A percentile compares a stretch with the other conserved stretches of the same genome.
Conservation (phyloP, 2,888 invertebrate genomes). For the Cataglyphis altisquamis region DNA sequence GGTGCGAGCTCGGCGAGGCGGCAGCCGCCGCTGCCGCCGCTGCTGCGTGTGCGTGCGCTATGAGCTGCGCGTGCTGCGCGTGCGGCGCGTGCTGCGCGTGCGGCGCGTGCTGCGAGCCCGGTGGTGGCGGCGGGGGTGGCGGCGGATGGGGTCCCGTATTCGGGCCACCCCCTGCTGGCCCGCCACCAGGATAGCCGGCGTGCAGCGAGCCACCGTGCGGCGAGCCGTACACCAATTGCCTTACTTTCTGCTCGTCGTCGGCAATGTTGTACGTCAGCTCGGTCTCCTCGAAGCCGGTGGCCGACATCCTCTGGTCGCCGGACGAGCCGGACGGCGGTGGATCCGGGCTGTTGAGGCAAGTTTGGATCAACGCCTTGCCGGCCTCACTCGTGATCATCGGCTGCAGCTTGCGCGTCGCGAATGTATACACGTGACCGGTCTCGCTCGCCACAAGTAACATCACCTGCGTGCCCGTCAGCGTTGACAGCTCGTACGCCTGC, state of each 20-base stretch:
- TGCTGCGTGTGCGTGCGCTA: conserved; percentile 85
- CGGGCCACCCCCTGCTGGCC: conserved; percentile 73
- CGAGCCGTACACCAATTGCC: conserved; percentile 95
- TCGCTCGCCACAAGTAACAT: conserved; percentile 99
- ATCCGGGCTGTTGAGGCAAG: conserved; percentile 99
- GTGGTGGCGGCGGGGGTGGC: conserved; percentile 87
- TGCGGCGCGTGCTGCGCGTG: conserved; percentile 88
- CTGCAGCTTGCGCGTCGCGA: conserved; percentile 99
- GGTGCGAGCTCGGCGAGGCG: conserved; percentile 86
- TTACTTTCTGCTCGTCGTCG: conserved; percentile 98
- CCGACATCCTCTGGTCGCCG: conserved; percentile 98
- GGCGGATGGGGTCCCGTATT: conserved; percentile 87
- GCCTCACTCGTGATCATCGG: conserved; percentile 99
- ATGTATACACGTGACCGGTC: conserved; percentile 99
- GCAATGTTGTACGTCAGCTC: conserved; percentile 98
- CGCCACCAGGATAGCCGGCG: conserved; percentile 83
- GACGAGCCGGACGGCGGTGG: conserved; percentile 90
- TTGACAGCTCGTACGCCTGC: conserved; percentile 99
- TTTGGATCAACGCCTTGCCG: conserved; percentile 99
- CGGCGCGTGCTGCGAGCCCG: conserved; percentile 86
- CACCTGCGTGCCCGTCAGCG: conserved; percentile 99
- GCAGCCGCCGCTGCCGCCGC: conserved; percentile 88
- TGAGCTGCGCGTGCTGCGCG: conserved; percentile 88
- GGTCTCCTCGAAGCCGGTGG: conserved; percentile 99
- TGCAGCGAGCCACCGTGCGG: conserved; percentile 89